A percentile compares a stretch with the other conserved stretches of the same genome.
These are phyloP conservation scores for Coilia nasus DNA, from an alignment of 2,797 vertebrate genomes.

Conservation along the genomic window DNA sequence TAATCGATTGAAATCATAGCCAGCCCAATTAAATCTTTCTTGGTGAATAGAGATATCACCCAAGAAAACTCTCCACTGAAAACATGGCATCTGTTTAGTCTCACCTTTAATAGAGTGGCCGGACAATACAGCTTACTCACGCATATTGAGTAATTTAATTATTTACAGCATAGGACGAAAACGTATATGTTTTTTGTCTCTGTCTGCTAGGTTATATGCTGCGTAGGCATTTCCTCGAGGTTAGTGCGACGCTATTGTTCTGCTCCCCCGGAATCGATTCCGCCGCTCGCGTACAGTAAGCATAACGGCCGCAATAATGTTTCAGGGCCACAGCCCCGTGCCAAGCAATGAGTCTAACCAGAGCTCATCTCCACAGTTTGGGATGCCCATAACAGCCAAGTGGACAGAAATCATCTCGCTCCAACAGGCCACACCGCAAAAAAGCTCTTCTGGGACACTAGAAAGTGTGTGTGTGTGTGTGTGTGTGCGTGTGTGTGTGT, in stretches of 20 bases:
- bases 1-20: not conserved
- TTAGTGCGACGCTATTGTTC: not conserved
- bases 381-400: not conserved
- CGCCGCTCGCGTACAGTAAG: not conserved
- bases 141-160: not conserved
- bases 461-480: no score
- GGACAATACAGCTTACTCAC: not conserved
- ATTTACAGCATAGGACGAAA: not conserved
- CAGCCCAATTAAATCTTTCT: not conserved
- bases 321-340: not conserved
- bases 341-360: not conserved
- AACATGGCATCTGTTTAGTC: not conserved
- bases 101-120: not conserved
- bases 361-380: not conserved
- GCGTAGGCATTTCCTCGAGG: not conserved
- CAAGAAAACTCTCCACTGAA: not conserved
- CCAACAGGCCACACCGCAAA: no score
- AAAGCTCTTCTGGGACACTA: no score
- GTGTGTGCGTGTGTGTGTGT: no score
- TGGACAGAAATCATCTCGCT: not conserved
- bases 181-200: not conserved
- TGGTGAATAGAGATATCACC: not conserved
- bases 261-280: not conserved
- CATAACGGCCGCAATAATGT: not conserved
- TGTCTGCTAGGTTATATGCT: not conserved